Conservation (phyloP, 2,113 vertebrate species). For the Oostethus manadensis region DNA sequence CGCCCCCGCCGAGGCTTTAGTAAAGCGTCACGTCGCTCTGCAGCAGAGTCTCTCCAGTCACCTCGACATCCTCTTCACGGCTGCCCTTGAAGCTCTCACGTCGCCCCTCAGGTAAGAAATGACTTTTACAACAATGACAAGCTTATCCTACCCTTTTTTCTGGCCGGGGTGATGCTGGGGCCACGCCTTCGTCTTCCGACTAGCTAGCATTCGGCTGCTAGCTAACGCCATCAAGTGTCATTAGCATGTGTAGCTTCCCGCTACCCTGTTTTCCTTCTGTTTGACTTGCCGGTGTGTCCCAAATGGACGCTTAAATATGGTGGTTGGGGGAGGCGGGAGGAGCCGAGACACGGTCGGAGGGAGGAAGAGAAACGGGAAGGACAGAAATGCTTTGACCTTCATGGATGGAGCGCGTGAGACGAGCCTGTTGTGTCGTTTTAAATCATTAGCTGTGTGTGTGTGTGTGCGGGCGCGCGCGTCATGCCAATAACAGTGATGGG, state of each 20-base stretch:
- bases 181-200: no score
- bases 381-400: constrained; percentile 53
- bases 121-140: neutral
- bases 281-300: no score
- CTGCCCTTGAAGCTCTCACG: neutral
- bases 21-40: constrained; percentile 75
- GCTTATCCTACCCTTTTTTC: neutral
- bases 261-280: no score
- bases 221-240: no score
- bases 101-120: constrained; percentile 43
- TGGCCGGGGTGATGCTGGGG: constrained; percentile 26
- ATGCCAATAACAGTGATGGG: neutral
- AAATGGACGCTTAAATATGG: no score
- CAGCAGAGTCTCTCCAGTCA: constrained; percentile 48
- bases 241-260: no score
- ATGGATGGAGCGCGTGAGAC: constrained; percentile 22
- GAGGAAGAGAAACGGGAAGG: neutral
- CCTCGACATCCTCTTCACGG: neutral
- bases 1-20: constrained; percentile 49
- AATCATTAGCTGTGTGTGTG: neutral
- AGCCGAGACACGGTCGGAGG: no score
- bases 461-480: no score
- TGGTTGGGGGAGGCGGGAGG: no score
- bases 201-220: no score
- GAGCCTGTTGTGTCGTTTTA: constrained; percentile 16